Percentiles rank a stretch among this genome's conserved stretches.
Conservation (phyloP, 1,140 invertebrate species). For the Cardiocondyla obscurior region DNA sequence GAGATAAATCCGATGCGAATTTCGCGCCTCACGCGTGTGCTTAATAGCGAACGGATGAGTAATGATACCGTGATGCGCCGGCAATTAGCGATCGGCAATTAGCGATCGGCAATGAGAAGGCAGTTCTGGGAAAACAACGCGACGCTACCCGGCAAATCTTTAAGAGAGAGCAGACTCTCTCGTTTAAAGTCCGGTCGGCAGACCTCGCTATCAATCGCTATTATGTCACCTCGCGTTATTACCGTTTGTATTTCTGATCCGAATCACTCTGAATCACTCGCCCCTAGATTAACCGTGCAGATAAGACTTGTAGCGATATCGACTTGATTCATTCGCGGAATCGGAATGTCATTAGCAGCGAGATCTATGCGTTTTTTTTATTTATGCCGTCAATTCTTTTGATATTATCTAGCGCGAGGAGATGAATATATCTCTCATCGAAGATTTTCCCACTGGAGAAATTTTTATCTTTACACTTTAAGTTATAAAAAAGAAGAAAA, state of each 20-base stretch:
- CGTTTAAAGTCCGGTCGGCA: not conserved
- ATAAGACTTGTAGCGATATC: not conserved
- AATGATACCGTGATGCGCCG: constrained; percentile 4
- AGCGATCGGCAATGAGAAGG: not conserved
- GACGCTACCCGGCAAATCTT: not conserved
- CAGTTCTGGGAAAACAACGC: not conserved
- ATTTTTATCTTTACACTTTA: no score
- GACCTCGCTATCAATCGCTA: not conserved
- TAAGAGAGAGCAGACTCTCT: not conserved
- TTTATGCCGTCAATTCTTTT: no score
- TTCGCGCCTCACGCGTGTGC: constrained; percentile 2
- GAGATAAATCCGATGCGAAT: constrained; percentile 40
- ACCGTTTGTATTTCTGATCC: not conserved
- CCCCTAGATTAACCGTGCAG: not conserved
- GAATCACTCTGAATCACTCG: not conserved
- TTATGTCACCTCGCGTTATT: not conserved
- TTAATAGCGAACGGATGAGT: not conserved
- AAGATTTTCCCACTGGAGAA: no score
- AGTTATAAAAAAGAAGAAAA: no score
- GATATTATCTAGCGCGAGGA: no score
- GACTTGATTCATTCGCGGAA: not conserved
- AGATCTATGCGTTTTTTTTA: no score
- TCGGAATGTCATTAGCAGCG: not conserved
- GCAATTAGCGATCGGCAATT: not conserved
- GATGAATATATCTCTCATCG: no score